Evolutionary conservation across 2,113 vertebrate species (phyloP).

Genomic region (Notiomystis cincta): DNA sequence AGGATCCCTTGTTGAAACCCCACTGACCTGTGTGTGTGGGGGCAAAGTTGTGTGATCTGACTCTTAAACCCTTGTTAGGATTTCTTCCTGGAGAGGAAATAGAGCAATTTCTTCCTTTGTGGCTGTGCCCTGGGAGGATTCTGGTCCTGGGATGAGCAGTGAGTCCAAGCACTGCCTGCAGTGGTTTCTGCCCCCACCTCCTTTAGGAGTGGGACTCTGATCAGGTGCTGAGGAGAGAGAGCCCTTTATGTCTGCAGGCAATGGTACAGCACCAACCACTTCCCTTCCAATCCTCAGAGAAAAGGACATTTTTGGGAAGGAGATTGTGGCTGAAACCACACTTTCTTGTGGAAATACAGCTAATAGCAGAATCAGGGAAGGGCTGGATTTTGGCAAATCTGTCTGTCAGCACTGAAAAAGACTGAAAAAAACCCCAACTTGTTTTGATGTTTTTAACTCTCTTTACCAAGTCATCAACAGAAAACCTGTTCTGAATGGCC

Average conservation of each 20-base stretch:
- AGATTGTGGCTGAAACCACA: not conserved
- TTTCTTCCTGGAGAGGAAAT: not conserved
- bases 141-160: not conserved
- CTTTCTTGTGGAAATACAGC: not conserved
- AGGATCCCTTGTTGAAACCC: not conserved
- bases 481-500: not conserved
- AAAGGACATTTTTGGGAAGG: not conserved
- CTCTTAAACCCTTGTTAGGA: not conserved
- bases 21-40: not conserved
- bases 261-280: not conserved
- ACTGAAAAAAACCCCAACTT: not conserved
- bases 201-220: not conserved
- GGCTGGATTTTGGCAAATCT: not conserved
- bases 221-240: not conserved
- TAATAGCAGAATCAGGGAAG: not conserved
- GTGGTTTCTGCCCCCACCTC: not conserved
- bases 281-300: not conserved
- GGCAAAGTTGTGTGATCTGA: not conserved
- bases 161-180: not conserved
- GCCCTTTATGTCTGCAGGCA: not conserved
- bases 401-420: not conserved
- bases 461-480: not conserved
- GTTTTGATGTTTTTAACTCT: not conserved
- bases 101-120: not conserved
- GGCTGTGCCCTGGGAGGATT: not conserved